Evolutionary conservation across 2,113 vertebrate genomes (phyloP).

Genomic region (Bufo bufo): DNA sequence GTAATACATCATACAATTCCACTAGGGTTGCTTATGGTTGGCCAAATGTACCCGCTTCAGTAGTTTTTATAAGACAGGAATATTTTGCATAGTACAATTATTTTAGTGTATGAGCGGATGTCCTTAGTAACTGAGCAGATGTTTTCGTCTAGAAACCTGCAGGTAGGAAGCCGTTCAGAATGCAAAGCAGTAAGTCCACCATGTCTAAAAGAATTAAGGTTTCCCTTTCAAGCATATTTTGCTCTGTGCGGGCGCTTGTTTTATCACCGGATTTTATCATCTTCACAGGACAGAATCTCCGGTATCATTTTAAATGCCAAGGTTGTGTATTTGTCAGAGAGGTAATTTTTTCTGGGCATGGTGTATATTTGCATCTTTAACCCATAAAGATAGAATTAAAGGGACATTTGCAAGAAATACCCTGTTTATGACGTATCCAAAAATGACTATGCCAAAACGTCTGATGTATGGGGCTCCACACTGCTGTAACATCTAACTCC

Average conservation of each 20-base stretch:
- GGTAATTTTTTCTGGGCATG: neutral
- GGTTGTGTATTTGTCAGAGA: conserved; percentile 3
- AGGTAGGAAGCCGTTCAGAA: neutral
- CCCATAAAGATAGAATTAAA: too few relatives aligned
- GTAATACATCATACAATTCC: neutral
- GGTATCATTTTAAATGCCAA: conserved; percentile 38
- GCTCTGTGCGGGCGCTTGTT: neutral
- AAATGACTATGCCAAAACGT: neutral
- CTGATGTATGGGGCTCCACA: too few relatives aligned
- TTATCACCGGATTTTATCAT: conserved; percentile 6
- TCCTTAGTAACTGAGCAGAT: conserved; percentile 13
- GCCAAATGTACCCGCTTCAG: too few relatives aligned
- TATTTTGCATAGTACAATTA: neutral
- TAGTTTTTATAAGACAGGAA: too few relatives aligned
- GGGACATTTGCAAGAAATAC: too few relatives aligned
- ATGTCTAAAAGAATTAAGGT: neutral
- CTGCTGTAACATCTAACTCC: too few relatives aligned
- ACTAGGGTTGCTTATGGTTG: too few relatives aligned
- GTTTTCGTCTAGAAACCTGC: conserved; percentile 7
- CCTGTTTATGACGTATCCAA: neutral
- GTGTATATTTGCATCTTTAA: neutral
- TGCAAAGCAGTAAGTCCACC: neutral
- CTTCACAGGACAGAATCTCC: neutral
- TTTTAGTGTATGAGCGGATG: neutral
- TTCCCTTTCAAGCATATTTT: neutral